Base-by-base conservation (phyloP, 2,113 vertebrate genomes). In the Cheirogaleus medius region DNA sequence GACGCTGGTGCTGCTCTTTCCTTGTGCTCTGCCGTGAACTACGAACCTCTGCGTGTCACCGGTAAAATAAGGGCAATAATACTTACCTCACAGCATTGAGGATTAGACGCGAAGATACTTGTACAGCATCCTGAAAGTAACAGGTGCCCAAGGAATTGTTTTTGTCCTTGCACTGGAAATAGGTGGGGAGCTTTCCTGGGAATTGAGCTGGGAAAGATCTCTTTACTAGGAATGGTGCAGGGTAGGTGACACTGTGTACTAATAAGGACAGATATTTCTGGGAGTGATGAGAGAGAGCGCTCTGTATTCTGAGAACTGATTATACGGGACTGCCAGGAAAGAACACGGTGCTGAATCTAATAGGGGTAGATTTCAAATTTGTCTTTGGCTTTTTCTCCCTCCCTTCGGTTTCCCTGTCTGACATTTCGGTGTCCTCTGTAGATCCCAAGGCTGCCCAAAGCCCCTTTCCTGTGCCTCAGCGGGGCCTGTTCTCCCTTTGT, bases 261-360 rank as follows among this genome's bases (percentile, higher is more conserved):
- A 47, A 52, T 8, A 15, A 27, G 76, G 95, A n/a, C 42, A 49
- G 6, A 15, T 44, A 3, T 39, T 39, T 42, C 66, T 37, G 21
- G 47, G 27, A 52, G 39, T 23, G 13, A 17, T 5, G n/a, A 9
- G 11, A 27, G 83, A 69, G 20, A 3, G 0, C 21, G 54, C 29
- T 5, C 58, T 14, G 32, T 9, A 0, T 29, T 42, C 81, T 12
- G 52, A 77, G 86, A 37, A 39, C 25, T 23, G n/a, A 29, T 37
- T n/a, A 5, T 18, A 0, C 0, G 15, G 12, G 8, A n/a, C 3
- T 20, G 34, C 52, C 37, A 0, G 66, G 32, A 37, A 21, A 39
- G 34, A 29, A 11, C 8, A 18, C 0, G 0, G 83, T 42, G 0
- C 64, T 12, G 34, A 39, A 8, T 27, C 54, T 27, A 2, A 2